These are phyloP conservation scores for Pararge aegeria DNA, from an alignment of 1,140 invertebrate species.

Conservation along the genomic window DNA sequence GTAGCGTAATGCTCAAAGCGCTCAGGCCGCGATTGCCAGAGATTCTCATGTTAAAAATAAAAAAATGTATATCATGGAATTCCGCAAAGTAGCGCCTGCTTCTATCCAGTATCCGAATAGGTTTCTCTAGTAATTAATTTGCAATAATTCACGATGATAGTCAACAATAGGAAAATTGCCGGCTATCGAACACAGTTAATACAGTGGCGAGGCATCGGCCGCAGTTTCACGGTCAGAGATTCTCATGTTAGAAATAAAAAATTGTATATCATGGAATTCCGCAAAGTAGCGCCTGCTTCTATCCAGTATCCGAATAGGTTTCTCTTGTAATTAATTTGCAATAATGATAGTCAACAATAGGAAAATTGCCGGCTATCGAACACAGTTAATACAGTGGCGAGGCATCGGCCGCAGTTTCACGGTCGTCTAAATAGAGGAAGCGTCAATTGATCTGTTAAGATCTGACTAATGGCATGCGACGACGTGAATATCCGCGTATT, in stretches of 20 bases:
- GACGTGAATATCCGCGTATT: constrained; percentile 10
- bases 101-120: too few relatives aligned
- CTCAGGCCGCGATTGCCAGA: too few relatives aligned
- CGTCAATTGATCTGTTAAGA: constrained; percentile 19
- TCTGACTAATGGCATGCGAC: constrained; percentile 14
- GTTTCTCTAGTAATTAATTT: background rate
- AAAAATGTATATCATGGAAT: too few relatives aligned
- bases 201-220: background rate
- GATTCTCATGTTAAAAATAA: too few relatives aligned
- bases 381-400: background rate
- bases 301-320: too few relatives aligned
- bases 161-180: background rate
- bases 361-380: background rate
- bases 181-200: background rate
- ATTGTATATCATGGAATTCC: too few relatives aligned
- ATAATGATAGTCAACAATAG: background rate
- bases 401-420: constrained; percentile 12
- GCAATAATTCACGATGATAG: background rate
- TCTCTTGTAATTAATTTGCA: background rate
- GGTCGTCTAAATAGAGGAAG: constrained; percentile 13
- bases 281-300: too few relatives aligned
- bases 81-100: too few relatives aligned
- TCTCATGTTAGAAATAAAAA: too few relatives aligned
- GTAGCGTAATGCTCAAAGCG: too few relatives aligned
- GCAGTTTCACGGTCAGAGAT: too few relatives aligned